Conservation (phyloP, 2,797 vertebrate species). For the Oryzias dopingdopingensis region DNA sequence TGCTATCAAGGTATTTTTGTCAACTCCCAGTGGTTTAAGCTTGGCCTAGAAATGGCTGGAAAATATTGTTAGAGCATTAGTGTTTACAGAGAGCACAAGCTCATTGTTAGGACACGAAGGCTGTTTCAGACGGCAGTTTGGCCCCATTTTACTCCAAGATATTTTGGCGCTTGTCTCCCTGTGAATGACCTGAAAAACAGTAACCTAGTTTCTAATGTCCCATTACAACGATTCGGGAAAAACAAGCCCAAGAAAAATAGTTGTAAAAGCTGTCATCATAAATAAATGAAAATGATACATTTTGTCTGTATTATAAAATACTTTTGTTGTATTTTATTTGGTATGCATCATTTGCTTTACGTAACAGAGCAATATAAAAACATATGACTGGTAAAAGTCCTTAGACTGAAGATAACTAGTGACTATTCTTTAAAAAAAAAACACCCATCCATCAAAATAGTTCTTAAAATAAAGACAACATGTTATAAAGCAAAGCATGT, state of each 20-base stretch:
- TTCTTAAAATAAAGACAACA: conserved; percentile 55
- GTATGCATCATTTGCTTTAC: no score
- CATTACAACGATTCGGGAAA: conserved; percentile 50
- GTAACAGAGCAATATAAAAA: background rate
- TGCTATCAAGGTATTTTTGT: conserved; percentile 79
- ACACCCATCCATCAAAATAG: conserved; percentile 40
- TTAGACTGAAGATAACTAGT: conserved; percentile 37
- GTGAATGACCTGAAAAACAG: conserved; percentile 61
- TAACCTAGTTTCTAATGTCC: conserved; percentile 59
- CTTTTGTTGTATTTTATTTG: no score
- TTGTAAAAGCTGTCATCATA: conserved; percentile 28
- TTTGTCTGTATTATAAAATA: conserved; percentile 38
- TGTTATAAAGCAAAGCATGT: conserved; percentile 10
- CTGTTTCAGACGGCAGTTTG: conserved; percentile 58
- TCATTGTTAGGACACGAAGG: conserved; percentile 60
- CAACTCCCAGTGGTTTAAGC: conserved; percentile 67
- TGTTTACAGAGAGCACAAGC: conserved; percentile 77
- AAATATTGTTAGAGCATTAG: conserved; percentile 69
- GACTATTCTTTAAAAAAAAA: conserved; percentile 41
- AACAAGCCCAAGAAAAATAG: conserved; percentile 29
- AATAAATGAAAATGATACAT: conserved; percentile 48
- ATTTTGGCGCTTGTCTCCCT: conserved; percentile 52
- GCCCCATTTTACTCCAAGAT: conserved; percentile 55
- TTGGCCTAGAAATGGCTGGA: conserved; percentile 80
- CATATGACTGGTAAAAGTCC: conserved; percentile 47